These are phyloP conservation scores for Campoletis sonorensis DNA, from an alignment of 1,140 invertebrate genomes.

Conservation along the genomic window DNA sequence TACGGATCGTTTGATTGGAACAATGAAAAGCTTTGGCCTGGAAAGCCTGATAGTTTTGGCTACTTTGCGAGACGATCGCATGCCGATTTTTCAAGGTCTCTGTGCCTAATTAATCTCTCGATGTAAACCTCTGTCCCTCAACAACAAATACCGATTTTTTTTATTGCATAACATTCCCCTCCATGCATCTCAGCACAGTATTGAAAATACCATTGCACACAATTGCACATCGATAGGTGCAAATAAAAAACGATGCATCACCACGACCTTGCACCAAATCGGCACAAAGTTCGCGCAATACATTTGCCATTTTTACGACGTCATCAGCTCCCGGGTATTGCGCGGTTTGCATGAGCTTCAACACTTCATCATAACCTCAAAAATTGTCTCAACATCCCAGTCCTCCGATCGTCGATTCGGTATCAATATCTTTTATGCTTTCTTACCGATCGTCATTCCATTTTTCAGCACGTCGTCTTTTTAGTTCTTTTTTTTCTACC, in stretches of 20 bases:
- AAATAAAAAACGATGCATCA: neutral
- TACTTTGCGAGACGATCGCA: conserved; percentile 7
- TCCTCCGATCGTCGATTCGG: neutral
- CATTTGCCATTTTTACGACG: neutral
- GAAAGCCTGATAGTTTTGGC: neutral
- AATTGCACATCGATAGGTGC: neutral
- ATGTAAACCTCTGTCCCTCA: neutral
- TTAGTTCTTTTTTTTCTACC: neutral
- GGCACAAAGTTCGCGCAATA: neutral
- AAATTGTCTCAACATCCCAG: neutral
- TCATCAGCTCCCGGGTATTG: neutral
- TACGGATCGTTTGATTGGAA: neutral
- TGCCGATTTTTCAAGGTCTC: neutral
- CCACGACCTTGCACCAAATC: neutral
- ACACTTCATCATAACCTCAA: neutral
- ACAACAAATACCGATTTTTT: neutral
- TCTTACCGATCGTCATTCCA: neutral
- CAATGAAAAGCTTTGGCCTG: neutral
- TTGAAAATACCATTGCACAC: neutral
- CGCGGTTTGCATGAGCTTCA: neutral
- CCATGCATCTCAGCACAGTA: neutral
- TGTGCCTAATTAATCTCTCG: neutral
- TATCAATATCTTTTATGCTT: neutral
- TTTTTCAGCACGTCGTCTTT: neutral
- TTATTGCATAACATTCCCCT: neutral